Evolutionary conservation across 2,888 invertebrate species (phyloP).

Genomic region (Plagodis pulveraria): DNA sequence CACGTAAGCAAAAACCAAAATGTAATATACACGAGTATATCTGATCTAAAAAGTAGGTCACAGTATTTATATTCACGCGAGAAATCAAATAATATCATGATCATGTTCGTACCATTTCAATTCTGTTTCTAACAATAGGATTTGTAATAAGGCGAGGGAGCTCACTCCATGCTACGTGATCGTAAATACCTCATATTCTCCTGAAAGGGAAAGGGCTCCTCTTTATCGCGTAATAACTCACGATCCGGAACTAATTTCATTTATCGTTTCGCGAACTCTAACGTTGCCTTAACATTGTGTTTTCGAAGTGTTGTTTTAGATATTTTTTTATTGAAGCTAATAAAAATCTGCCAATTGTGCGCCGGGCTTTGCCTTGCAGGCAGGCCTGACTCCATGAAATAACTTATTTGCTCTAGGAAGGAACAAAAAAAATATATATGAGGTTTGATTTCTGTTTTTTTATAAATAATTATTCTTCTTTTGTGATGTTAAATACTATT

Average conservation of each 20-base stretch:
- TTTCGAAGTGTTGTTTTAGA: conserved; percentile 27
- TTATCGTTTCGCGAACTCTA: conserved; percentile 35
- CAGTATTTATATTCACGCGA: too few relatives aligned
- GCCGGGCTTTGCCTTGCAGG: too few relatives aligned
- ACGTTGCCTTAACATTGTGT: conserved; percentile 29
- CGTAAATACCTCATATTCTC: conserved; percentile 44
- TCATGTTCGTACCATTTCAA: not conserved
- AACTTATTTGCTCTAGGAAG: too few relatives aligned
- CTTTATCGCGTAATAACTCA: conserved; percentile 45
- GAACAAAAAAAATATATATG: too few relatives aligned
- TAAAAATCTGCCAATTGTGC: conserved; percentile 13
- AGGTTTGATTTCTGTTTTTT: too few relatives aligned
- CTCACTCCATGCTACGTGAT: conserved; percentile 15
- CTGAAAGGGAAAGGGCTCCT: conserved; percentile 38
- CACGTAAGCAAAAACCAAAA: too few relatives aligned
- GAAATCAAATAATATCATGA: too few relatives aligned
- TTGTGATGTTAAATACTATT: too few relatives aligned
- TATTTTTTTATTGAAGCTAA: conserved; percentile 13
- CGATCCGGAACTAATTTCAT: conserved; percentile 44
- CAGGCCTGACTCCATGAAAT: too few relatives aligned
- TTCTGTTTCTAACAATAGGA: conserved; percentile 1
- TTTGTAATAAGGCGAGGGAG: conserved; percentile 6
- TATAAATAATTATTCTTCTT: too few relatives aligned
- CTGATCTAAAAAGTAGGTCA: not conserved
- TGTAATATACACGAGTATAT: too few relatives aligned